These are phyloP conservation scores for Paelopatides confundens DNA, from an alignment of 53 echinoderm and acorn worm species.

Conservation along the genomic window DNA sequence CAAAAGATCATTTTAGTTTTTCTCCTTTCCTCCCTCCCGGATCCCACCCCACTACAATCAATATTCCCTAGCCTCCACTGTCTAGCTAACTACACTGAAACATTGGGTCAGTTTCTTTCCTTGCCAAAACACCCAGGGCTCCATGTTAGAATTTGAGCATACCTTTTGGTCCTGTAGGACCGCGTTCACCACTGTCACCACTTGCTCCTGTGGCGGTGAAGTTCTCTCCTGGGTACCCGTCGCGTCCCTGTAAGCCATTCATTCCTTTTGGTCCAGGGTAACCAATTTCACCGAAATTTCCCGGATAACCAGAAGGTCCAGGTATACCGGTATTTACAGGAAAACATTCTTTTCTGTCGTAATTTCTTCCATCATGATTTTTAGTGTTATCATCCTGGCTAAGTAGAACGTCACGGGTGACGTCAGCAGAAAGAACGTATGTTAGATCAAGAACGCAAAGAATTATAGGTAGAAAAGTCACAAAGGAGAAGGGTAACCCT, in stretches of 20 bases:
- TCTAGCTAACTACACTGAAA: no score
- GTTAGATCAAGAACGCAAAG: not conserved
- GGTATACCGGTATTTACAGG: not conserved
- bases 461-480: not conserved
- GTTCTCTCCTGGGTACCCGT: constrained; percentile 14
- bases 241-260: constrained; percentile 9
- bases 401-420: not conserved
- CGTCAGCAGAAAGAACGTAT: not conserved
- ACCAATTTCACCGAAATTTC: constrained; percentile 11
- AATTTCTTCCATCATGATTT: not conserved
- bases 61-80: no score
- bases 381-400: not conserved
- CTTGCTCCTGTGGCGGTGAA: not conserved
- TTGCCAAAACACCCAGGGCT: no score
- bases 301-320: constrained; percentile 21
- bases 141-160: no score
- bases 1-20: no score
- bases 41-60: no score
- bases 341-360: not conserved
- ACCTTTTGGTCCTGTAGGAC: not conserved
- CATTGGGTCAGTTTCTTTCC: no score
- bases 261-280: not conserved
- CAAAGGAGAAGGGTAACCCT: not conserved
- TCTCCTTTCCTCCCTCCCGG: no score
- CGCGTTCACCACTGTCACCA: constrained; percentile 16